Conservation (phyloP, 2,888 invertebrate species). For the Augochlorella aurata region DNA sequence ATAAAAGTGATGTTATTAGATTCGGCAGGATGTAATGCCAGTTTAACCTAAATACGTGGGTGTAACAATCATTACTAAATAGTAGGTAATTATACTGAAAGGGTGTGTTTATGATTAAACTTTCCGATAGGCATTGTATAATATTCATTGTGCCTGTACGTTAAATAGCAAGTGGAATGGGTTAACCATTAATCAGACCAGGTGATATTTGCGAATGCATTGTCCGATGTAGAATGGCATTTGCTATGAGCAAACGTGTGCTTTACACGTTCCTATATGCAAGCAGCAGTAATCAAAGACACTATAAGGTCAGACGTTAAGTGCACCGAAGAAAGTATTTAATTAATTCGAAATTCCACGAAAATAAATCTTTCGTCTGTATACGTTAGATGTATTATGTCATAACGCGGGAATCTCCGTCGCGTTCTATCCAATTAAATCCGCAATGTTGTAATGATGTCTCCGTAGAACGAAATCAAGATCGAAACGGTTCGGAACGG, state of each 20-base stretch:
- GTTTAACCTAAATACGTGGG: neutral
- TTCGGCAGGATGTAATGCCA: neutral
- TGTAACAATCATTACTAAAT: neutral
- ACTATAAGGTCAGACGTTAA: neutral
- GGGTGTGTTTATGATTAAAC: neutral
- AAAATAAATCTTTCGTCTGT: too few species aligned
- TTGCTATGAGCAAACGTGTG: neutral
- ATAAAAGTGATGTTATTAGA: neutral
- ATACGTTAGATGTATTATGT: too few species aligned
- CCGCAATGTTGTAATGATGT: neutral
- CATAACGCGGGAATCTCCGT: neutral
- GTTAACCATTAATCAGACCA: neutral
- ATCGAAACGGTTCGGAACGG: neutral
- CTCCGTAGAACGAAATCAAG: neutral
- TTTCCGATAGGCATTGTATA: neutral
- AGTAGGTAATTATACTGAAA: neutral
- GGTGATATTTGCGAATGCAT: neutral
- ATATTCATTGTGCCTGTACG: neutral
- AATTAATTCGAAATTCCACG: too few species aligned
- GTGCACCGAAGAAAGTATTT: too few species aligned
- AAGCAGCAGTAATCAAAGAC: neutral
- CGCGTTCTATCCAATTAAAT: neutral
- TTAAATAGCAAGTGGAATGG: conserved; percentile 1
- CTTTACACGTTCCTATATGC: neutral
- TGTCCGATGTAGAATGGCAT: neutral